Base-by-base conservation (phyloP, 2,888 invertebrate genomes). In the Morpho achilles region DNA sequence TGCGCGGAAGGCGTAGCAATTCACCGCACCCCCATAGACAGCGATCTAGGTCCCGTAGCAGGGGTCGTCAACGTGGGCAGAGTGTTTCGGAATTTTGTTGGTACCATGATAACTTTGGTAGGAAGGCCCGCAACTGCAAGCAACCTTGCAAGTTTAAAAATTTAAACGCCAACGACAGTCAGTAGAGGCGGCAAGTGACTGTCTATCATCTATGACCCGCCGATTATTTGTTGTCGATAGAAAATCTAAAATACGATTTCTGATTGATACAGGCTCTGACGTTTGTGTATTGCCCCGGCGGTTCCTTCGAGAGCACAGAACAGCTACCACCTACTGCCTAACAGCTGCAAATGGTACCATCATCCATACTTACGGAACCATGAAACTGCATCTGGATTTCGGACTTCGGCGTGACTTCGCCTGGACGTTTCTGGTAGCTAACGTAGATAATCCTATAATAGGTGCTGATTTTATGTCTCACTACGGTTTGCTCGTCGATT, bases 401-500 rank as follows among this genome's bases (percentile, higher is more conserved):
- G 73, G 73, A 2, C 59, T 77, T 1, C 68, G 71, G 6, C 67
- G 73, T 7, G 63, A 58, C 1, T 74, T 69, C 40, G 44, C 59
- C 0, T 76, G 75, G 74, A 61, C 63, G 8, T 78, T 77, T 58
- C 59, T 74, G 0, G 62, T 78, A 7, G 76, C 74, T 0, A 70
- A 76, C 43, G 69, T 75, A 0, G 56, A 69, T 1, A 69, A 65
- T 39, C 71, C 76, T 0, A 76, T 77, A 8, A 74, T 77, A n/a
- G 72, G 74, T 0, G 73, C 67, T 6, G 73, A 75, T 60, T 75
- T 79, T 53, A 55, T 77, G 8, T 48, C 48, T 0, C 62, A 67
- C 47, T 76, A 64, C 54, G 63, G 64, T 8, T 59, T 78, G 0
- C 55, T 77, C 0, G 70, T 73, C 1, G 74, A 76, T 46, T 16